These are phyloP conservation scores for Petrosia ficiformis DNA, from an alignment of 37 sponge, comb jelly and placozoan species.

Conservation along the genomic window DNA sequence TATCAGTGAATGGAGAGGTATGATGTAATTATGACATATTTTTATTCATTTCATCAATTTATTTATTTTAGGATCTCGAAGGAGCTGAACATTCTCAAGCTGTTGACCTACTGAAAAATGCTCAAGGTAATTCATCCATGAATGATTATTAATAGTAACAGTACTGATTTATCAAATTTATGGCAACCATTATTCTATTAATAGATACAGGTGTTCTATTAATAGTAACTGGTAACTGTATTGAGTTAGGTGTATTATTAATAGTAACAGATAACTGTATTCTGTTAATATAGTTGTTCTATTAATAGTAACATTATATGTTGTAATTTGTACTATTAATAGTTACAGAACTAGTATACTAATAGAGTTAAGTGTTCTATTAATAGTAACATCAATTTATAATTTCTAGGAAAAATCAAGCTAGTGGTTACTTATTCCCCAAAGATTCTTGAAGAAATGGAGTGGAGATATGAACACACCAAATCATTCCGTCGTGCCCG, in stretches of 20 bases:
- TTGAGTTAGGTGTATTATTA: no score
- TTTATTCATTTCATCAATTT: not conserved
- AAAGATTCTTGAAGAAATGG: constrained; percentile 93
- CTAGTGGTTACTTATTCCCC: constrained; percentile 88
- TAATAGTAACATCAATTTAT: no score
- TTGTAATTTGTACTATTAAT: no score
- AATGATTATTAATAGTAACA: no score
- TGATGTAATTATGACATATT: not conserved
- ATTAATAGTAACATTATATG: no score
- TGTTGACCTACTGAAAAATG: constrained; percentile 83
- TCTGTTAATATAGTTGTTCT: no score
- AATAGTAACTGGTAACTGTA: not conserved
- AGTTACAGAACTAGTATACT: no score
- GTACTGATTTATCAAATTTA: not conserved
- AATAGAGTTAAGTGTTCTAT: no score
- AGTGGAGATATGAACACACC: constrained; percentile 79
- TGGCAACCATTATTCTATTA: not conserved
- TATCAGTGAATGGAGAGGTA: constrained; percentile 89
- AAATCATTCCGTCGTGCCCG: constrained; percentile 70
- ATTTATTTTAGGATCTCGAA: constrained; percentile 62
- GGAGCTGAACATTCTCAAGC: constrained; percentile 81
- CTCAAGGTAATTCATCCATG: constrained; percentile 76
- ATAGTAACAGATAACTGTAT: no score
- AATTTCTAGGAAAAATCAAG: constrained; percentile 58
- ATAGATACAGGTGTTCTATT: not conserved